phyloP scores from a whole-genome alignment of 2,797 vertebrate species.

The Karalla daura region DNA sequence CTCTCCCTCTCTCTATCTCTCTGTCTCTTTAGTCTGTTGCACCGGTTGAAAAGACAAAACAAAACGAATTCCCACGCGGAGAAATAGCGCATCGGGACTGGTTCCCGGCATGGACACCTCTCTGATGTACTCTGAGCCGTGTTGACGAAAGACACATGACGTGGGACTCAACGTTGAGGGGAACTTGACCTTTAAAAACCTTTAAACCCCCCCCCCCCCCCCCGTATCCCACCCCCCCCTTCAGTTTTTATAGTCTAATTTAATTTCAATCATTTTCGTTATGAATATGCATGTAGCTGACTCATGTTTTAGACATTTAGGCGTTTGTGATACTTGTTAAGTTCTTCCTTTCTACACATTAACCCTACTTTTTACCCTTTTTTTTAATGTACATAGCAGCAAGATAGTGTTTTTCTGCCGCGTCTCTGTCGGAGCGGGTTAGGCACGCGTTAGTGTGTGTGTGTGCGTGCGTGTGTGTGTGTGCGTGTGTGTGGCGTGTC shows the following conservation, averaged over 20 bases:
- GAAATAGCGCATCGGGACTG: constrained; percentile 66
- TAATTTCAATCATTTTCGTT: constrained; percentile 61
- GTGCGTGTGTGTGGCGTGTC: constrained; percentile 51
- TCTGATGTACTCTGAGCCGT: constrained; percentile 73
- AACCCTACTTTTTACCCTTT: constrained; percentile 58
- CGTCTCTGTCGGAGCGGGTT: constrained; percentile 43
- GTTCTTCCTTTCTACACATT: constrained; percentile 53
- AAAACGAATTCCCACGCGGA: constrained; percentile 36
- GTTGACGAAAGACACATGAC: constrained; percentile 62
- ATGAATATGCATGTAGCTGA: constrained; percentile 73
- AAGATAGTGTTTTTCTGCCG: constrained; percentile 61
- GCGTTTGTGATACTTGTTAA: constrained; percentile 49
- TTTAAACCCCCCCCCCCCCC: too few species aligned
- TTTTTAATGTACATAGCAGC: constrained; percentile 64
- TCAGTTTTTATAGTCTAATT: constrained; percentile 50
- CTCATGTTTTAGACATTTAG: constrained; percentile 65
- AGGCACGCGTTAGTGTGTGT: too few species aligned
- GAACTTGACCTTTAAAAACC: constrained; percentile 47
- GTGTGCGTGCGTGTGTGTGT: too few species aligned
- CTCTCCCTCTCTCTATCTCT: too few species aligned
- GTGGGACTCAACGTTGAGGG: constrained; percentile 55
- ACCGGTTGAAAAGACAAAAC: too few species aligned
- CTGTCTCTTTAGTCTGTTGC: constrained; percentile 30
- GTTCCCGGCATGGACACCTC: constrained; percentile 72
- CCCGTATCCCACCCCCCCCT: constrained; percentile 9